A percentile compares a stretch with the other conserved stretches of the same genome.
phyloP scores from a whole-genome alignment of 1,140 invertebrate genomes.

The Drosophila pruinosa region DNA sequence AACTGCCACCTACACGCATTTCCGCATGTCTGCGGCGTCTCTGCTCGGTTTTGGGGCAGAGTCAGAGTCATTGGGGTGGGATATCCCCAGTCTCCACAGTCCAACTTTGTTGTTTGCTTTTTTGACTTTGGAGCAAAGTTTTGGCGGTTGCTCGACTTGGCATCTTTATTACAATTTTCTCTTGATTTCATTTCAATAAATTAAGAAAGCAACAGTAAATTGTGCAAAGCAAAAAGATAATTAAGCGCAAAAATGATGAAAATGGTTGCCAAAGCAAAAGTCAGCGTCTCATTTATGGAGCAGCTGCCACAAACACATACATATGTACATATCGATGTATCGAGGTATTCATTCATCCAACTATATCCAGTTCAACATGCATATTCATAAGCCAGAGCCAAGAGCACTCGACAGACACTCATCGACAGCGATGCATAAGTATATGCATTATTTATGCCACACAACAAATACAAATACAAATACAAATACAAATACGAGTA shows the following conservation, averaged over 20 bases:
- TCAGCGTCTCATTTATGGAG: conserved; percentile 39
- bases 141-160: background rate
- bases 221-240: conserved; percentile 59
- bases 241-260: conserved; percentile 40
- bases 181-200: conserved; percentile 77
- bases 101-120: background rate
- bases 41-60: background rate
- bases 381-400: conserved; percentile 61
- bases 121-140: conserved; percentile 19
- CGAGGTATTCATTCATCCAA: conserved; percentile 32
- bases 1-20: conserved; percentile 38
- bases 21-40: conserved; percentile 21
- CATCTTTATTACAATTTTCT: conserved; percentile 68
- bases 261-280: conserved; percentile 17
- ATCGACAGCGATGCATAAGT: conserved; percentile 35
- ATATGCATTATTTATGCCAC: conserved; percentile 62
- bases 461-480: conserved; percentile 23
- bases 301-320: conserved; percentile 10
- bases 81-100: conserved; percentile 20
- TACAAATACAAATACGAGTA: conserved; percentile 13
- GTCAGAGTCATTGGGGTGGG: conserved; percentile 2
- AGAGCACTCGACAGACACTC: conserved; percentile 20
- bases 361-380: conserved; percentile 30
- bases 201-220: conserved; percentile 69
- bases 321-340: background rate